Percentiles rank a stretch among this genome's conserved stretches.
These are phyloP conservation scores for Linurgus olivaceus DNA, from an alignment of 2,797 vertebrate species.

Conservation along the genomic window DNA sequence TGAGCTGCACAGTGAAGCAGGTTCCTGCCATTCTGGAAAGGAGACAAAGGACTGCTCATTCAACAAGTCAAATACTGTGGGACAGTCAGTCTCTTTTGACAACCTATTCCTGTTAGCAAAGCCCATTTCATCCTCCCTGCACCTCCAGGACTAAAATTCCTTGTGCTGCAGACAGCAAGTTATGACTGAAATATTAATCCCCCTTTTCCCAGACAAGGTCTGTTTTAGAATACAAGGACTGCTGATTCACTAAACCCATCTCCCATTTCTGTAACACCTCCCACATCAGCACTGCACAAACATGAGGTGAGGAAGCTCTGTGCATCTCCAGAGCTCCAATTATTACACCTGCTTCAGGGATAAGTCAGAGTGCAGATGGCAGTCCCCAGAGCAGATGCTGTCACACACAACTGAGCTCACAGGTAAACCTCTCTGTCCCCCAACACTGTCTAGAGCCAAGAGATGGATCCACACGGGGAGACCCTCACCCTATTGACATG, in stretches of 20 bases:
- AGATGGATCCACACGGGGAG: accelerated
- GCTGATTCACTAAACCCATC: not conserved
- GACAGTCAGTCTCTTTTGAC: not conserved
- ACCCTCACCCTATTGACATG: conserved; percentile 83
- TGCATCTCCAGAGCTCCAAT: not conserved
- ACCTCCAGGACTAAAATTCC: not conserved
- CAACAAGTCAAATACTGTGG: not conserved
- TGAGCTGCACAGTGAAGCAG: conserved; percentile 88
- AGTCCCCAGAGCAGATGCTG: not conserved
- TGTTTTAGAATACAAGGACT: not conserved
- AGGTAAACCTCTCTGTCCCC: not conserved
- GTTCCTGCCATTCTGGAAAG: conserved; percentile 80
- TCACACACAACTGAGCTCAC: not conserved
- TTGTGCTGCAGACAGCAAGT: not conserved
- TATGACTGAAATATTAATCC: not conserved
- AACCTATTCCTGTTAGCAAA: not conserved
- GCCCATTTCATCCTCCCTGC: not conserved
- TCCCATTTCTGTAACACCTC: not conserved
- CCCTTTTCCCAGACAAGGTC: not conserved
- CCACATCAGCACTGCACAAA: not conserved
- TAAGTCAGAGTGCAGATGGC: not conserved
- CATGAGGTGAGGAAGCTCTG: not conserved
- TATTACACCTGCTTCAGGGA: not conserved
- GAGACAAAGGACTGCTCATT: not conserved
- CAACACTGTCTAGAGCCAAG: not conserved